A percentile compares a stretch with the other conserved stretches of the same genome.
Conservation (phyloP, 2,113 vertebrate species). For the Nanorana parkeri region DNA sequence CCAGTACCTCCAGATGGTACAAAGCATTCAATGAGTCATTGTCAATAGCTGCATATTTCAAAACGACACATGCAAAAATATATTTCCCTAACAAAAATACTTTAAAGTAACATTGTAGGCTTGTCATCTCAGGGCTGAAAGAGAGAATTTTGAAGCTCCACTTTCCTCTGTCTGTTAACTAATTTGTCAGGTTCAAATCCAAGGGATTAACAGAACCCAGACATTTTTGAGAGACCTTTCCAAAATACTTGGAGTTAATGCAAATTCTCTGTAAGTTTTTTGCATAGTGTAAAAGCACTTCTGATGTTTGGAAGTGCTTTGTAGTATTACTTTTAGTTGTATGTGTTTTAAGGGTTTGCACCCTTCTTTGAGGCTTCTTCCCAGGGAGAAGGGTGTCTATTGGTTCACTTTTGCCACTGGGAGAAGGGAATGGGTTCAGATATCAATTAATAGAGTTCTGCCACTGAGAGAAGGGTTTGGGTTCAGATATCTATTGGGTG, state of each 20-base stretch:
- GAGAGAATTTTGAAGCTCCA: neutral
- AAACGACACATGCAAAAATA: constrained; percentile 44
- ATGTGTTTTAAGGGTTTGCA: no score
- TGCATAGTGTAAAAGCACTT: no score
- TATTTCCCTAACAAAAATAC: constrained; percentile 53
- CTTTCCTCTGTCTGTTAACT: neutral
- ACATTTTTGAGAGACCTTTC: neutral
- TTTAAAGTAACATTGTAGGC: constrained; percentile 45
- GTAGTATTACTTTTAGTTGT: neutral
- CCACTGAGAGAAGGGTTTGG: no score
- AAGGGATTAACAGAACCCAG: neutral
- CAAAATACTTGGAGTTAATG: neutral
- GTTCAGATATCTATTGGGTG: no score
- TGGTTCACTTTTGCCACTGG: no score
- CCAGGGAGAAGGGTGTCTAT: no score
- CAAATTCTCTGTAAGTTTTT: neutral
- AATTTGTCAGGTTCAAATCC: neutral
- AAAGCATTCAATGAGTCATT: constrained; percentile 52
- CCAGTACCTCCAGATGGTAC: constrained; percentile 55
- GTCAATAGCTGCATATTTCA: constrained; percentile 49
- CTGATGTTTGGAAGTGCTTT: no score
- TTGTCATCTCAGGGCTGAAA: neutral
- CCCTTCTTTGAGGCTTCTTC: no score
- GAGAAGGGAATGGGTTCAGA: no score
- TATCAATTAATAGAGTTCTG: no score